These are phyloP conservation scores for Stramonita haemastoma DNA, from an alignment of 2,888 invertebrate genomes.

Conservation along the genomic window DNA sequence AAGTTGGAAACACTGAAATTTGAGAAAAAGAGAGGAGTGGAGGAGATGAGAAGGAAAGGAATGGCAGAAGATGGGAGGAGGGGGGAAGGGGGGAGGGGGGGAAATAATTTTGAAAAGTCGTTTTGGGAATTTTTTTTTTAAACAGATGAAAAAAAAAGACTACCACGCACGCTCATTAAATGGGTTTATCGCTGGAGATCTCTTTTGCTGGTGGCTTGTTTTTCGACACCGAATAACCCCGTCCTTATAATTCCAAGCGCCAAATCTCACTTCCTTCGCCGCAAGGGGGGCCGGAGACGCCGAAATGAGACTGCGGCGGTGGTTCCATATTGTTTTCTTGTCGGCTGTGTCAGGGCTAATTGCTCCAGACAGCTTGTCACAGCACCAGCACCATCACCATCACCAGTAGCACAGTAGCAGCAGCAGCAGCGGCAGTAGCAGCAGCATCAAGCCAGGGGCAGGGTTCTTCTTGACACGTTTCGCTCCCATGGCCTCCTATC, in stretches of 20 bases:
- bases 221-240: constrained; percentile 44
- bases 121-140: too few species aligned
- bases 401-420: neutral
- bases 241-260: constrained; percentile 37
- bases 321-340: constrained; percentile 39
- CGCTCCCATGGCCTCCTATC: constrained; percentile 6
- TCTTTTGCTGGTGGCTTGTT: constrained; percentile 38
- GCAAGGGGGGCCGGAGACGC: constrained; percentile 35
- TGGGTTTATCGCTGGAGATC: constrained; percentile 33
- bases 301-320: constrained; percentile 27
- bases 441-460: neutral
- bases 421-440: too few species aligned
- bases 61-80: neutral
- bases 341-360: constrained; percentile 28
- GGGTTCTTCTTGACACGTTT: constrained; percentile 1
- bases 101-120: neutral
- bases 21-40: neutral
- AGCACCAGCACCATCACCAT: neutral
- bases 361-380: constrained; percentile 37
- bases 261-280: constrained; percentile 40
- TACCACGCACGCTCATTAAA: constrained; percentile 36
- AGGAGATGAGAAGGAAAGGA: neutral
- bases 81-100: neutral
- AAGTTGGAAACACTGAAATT: neutral
- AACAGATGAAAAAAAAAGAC: neutral